phyloP scores from a whole-genome alignment of 2,888 invertebrate species.

The Steinernema scapterisci region DNA sequence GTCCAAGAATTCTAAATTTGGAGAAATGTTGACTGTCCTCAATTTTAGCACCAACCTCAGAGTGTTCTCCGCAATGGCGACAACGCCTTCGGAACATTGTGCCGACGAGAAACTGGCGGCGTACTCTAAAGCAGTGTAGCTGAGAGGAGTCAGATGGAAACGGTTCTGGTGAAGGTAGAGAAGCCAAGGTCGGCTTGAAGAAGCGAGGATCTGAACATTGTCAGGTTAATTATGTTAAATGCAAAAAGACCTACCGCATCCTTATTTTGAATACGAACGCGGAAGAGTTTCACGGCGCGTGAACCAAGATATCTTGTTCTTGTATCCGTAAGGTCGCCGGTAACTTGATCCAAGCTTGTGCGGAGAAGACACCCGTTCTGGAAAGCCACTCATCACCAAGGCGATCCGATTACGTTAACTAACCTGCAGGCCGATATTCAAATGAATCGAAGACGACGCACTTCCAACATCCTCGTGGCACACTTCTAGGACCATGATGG shows the following conservation, averaged over 20 bases:
- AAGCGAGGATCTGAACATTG: slow-evolving; percentile 78
- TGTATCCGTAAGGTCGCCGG: slow-evolving; percentile 94
- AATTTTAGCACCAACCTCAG: slow-evolving; percentile 72
- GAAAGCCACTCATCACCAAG: slow-evolving; percentile 34
- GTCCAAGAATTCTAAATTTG: slow-evolving; percentile 79
- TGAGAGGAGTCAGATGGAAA: slow-evolving; percentile 72
- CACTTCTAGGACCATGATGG: slow-evolving; percentile 89
- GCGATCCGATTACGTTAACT: not conserved
- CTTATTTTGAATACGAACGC: slow-evolving; percentile 90
- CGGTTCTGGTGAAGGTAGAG: slow-evolving; percentile 96
- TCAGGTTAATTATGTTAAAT: not conserved
- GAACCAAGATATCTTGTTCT: slow-evolving; percentile 95
- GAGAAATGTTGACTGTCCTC: not conserved
- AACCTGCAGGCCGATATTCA: slow-evolving; percentile 88
- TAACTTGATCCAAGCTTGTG: slow-evolving; percentile 90
- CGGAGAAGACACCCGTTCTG: slow-evolving; percentile 90
- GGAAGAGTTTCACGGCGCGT: slow-evolving; percentile 90
- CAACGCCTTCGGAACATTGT: slow-evolving; percentile 98
- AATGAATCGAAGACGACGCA: slow-evolving; percentile 57
- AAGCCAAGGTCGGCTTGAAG: slow-evolving; percentile 96
- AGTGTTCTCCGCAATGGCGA: slow-evolving; percentile 97
- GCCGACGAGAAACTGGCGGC: slow-evolving; percentile 92
- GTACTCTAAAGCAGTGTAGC: slow-evolving; percentile 86
- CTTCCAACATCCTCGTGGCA: slow-evolving; percentile 58
- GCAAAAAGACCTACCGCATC: slow-evolving; percentile 77